phyloP scores from a whole-genome alignment of 2,888 invertebrate species.

The Aleiodes leptofemur region DNA sequence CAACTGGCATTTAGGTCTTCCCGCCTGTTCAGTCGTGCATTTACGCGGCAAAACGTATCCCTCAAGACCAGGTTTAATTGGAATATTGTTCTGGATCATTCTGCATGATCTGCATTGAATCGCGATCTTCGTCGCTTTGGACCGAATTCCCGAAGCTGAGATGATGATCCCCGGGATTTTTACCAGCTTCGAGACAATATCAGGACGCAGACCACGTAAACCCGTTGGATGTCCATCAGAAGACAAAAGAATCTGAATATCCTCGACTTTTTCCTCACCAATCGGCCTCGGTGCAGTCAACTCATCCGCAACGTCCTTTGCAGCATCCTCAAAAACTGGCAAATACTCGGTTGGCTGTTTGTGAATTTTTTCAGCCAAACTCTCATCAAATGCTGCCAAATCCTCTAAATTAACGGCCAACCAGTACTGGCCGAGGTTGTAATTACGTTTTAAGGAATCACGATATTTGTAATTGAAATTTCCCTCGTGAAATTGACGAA shows the following conservation, averaged over 20 bases:
- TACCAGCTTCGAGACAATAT: slow-evolving; percentile 93
- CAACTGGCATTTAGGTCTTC: slow-evolving; percentile 93
- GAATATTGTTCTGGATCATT: slow-evolving; percentile 90
- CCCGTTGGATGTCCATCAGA: slow-evolving; percentile 90
- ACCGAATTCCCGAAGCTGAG: slow-evolving; percentile 93
- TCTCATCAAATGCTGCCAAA: slow-evolving; percentile 94
- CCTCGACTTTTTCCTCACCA: slow-evolving; percentile 91
- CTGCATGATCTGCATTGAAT: slow-evolving; percentile 97
- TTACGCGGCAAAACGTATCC: slow-evolving; percentile 96
- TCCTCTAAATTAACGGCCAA: slow-evolving; percentile 96
- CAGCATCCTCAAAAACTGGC: slow-evolving; percentile 96
- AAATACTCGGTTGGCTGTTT: slow-evolving; percentile 96
- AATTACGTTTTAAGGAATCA: slow-evolving; percentile 94
- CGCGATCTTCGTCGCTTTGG: slow-evolving; percentile 96
- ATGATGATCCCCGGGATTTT: slow-evolving; percentile 98
- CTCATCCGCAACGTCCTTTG: slow-evolving; percentile 97
- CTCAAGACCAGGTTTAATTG: slow-evolving; percentile 96
- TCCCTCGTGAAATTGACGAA: slow-evolving; percentile 95
- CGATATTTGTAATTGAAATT: slow-evolving; percentile 98
- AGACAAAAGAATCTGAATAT: slow-evolving; percentile 92
- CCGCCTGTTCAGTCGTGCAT: slow-evolving; percentile 95
- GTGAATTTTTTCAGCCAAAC: slow-evolving; percentile 91
- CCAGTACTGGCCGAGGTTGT: slow-evolving; percentile 91
- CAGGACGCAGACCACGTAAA: slow-evolving; percentile 93
- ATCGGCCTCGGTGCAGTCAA: slow-evolving; percentile 94